A percentile compares a stretch with the other conserved stretches of the same genome.
Evolutionary conservation across 1,140 invertebrate species (phyloP).

Genomic region (Rhopalosiphum maidis): DNA sequence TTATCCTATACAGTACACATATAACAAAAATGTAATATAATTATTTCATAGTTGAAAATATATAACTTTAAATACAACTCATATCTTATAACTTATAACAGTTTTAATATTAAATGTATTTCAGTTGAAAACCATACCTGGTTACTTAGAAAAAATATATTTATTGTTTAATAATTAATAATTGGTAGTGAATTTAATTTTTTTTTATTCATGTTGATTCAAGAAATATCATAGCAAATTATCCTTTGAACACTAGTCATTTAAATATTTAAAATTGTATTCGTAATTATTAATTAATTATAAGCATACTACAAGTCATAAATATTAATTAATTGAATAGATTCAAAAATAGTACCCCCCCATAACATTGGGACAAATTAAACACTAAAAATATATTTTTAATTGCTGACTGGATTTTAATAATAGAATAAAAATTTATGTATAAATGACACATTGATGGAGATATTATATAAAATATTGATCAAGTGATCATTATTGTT

Average conservation of each 20-base stretch:
- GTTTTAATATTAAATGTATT: not conserved
- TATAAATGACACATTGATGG: slow-evolving; percentile 16
- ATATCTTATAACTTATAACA: not conserved
- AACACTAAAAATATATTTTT: not conserved
- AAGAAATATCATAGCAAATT: not conserved
- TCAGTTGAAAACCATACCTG: not conserved
- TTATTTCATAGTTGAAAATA: not conserved
- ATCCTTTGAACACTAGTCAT: slow-evolving; percentile 32
- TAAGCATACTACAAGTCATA: not conserved
- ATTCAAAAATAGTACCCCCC: not conserved
- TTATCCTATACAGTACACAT: not conserved
- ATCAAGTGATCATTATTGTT: no score
- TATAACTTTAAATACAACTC: not conserved
- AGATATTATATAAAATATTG: not conserved
- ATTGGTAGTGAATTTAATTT: not conserved
- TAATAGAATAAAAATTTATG: not conserved
- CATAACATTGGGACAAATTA: not conserved
- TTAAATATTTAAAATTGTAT: not conserved
- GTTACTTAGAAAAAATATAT: not conserved
- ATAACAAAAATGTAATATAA: not conserved
- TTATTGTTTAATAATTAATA: not conserved
- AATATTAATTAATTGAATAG: not conserved
- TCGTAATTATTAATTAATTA: not conserved
- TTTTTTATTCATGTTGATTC: not conserved
- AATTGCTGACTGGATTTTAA: not conserved